Conservation (phyloP, 2,113 vertebrate genomes). For the Cyanoramphus novaezelandiae region DNA sequence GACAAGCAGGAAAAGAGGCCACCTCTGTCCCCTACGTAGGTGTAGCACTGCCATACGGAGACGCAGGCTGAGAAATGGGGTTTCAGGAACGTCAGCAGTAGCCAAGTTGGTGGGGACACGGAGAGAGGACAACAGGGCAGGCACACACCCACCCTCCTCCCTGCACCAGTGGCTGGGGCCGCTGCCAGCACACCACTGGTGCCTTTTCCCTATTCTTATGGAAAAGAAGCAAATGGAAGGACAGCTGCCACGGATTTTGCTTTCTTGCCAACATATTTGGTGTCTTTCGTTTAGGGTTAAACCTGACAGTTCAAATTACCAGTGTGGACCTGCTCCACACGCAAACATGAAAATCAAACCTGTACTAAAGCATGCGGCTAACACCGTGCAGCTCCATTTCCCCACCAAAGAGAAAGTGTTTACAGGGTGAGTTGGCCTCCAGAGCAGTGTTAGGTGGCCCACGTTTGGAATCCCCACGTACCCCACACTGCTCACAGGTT, state of each 20-base stretch:
- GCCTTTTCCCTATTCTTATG: not conserved
- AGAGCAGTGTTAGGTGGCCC: not conserved
- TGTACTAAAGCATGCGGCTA: not conserved
- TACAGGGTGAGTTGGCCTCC: not conserved
- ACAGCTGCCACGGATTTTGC: not conserved
- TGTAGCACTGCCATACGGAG: not conserved
- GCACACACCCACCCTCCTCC: not conserved
- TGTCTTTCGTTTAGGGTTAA: not conserved
- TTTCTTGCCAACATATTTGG: not conserved
- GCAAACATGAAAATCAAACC: not conserved
- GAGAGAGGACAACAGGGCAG: not conserved
- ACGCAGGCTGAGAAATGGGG: not conserved
- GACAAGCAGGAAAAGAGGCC: not conserved
- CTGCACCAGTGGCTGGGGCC: not conserved
- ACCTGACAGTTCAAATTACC: not conserved
- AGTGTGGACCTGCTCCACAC: fast-evolving
- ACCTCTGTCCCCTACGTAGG: not conserved
- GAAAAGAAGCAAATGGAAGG: not conserved
- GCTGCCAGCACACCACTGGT: not conserved
- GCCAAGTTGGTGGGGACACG: not conserved
- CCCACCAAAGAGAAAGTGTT: not conserved
- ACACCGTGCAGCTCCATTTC: not conserved
- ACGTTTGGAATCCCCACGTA: not conserved
- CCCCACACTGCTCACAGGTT: not conserved
- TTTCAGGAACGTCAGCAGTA: not conserved